A percentile compares a stretch with the other conserved stretches of the same genome.
These are phyloP conservation scores for Antheraea yamamai DNA, from an alignment of 2,888 invertebrate genomes.

Conservation along the genomic window DNA sequence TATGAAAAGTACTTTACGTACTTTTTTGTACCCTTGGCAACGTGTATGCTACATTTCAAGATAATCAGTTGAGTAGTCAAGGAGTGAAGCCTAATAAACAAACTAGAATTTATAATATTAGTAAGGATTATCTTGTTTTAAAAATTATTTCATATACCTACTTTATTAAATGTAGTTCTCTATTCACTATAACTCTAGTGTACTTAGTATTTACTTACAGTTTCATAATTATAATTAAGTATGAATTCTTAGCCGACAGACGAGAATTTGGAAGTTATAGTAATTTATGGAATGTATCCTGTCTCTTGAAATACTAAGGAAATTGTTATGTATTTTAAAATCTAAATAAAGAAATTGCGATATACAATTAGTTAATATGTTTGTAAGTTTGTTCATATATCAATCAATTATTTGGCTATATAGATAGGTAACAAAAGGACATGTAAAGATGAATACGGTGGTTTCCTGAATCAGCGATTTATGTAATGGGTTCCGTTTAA, in stretches of 20 bases:
- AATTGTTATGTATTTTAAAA: not conserved
- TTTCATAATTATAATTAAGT: not conserved
- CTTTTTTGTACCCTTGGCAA: too few relatives aligned
- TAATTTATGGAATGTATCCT: not conserved
- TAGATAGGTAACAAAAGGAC: not conserved
- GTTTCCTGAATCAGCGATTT: too few relatives aligned
- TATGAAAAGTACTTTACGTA: too few relatives aligned
- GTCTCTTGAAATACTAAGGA: not conserved
- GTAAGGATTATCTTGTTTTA: not conserved
- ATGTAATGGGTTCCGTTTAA: too few relatives aligned
- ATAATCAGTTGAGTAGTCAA: too few relatives aligned
- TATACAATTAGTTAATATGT: not conserved
- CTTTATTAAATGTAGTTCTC: not conserved
- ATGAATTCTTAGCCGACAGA: not conserved
- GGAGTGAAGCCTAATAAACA: too few relatives aligned
- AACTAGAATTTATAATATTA: too few relatives aligned
- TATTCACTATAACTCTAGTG: conserved; percentile 19
- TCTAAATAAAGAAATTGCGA: not conserved
- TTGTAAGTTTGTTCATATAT: not conserved
- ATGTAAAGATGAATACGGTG: not conserved
- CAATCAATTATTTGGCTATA: not conserved
- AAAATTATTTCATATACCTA: not conserved
- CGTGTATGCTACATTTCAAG: too few relatives aligned
- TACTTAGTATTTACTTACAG: conserved; percentile 25
- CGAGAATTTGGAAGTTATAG: not conserved